Conservation (phyloP, 2,113 vertebrate species). For the Myotis davidii region DNA sequence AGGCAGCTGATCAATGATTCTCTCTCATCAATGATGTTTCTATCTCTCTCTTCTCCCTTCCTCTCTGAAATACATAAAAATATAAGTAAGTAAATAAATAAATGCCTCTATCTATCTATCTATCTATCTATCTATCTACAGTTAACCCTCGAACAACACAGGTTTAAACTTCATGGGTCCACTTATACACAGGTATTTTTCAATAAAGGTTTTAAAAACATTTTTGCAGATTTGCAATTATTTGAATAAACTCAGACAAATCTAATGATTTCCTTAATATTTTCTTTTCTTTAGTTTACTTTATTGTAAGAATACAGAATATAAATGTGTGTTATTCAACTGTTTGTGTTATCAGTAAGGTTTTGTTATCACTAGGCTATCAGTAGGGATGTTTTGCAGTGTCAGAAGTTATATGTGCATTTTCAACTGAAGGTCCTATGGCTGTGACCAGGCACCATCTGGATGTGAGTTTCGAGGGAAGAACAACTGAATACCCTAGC, state of each 20-base stretch:
- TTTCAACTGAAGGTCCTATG: neutral
- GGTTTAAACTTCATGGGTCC: neutral
- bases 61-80: neutral
- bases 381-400: neutral
- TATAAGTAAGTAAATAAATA: too few species aligned
- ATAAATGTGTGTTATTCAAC: neutral
- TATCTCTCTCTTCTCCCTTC: neutral
- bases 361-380: neutral
- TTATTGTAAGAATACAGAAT: neutral
- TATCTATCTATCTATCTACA: neutral
- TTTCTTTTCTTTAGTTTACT: neutral
- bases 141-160: neutral
- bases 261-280: neutral
- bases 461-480: accelerated
- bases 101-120: neutral
- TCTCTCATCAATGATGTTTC: neutral
- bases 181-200: neutral
- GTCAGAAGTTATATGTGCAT: neutral
- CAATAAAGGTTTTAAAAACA: neutral
- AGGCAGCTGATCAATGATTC: too few species aligned
- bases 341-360: neutral
- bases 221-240: neutral
- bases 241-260: neutral
- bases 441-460: accelerated
- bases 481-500: accelerated